Evolutionary conservation across 2,113 vertebrate species (phyloP), one percentile per base, ranked within the genome.

Genomic region (Hydrochoerus hydrochaeris): DNA sequence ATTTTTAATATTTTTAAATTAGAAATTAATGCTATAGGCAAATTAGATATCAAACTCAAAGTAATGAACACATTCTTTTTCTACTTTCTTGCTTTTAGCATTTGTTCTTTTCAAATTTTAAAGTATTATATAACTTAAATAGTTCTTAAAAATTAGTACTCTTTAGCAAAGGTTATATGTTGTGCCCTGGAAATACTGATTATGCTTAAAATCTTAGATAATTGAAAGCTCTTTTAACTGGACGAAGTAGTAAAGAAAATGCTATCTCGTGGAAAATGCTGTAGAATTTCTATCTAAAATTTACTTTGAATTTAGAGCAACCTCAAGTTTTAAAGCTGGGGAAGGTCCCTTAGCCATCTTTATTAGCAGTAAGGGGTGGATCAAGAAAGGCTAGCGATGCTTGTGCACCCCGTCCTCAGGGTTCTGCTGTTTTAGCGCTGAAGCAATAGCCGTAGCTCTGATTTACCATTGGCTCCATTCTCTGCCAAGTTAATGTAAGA

Each of bases 1-100:
- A 22, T 84, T 86, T n/a, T 85, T 85, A 95, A 67, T 84, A 85
- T 88, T 91, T 88, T 92, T 95, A 22, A 90, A 77, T 69, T 90
- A 22, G 24, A 80, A 92, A 26, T 94, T 88, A 71, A 30, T 92
- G 5, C 32, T 35, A 7, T 3, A 82, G 78, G 69, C 85, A 95
- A 93, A 92, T 84, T 32, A 93, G 52, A 35, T 30, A n/a, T 60
- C 35, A 58, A 95, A 63, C 46, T 10, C 54, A 77, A 19, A 94
- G 46, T 57, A 90, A 7, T 86, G 44, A 93, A 69, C 16, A 28
- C 1, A 10, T n/a, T 4, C 49, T 35, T 78, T 81, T 92, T 90
- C 46, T 54, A 54, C 67, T 62, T 73, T 92, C 32, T 73, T 62
- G 41, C 69, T 82, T 93, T 95, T 81, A 92, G 12, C 16, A 86